These are phyloP conservation scores for Euphydryas editha DNA, from an alignment of 2,888 invertebrate species.

Conservation along the genomic window DNA sequence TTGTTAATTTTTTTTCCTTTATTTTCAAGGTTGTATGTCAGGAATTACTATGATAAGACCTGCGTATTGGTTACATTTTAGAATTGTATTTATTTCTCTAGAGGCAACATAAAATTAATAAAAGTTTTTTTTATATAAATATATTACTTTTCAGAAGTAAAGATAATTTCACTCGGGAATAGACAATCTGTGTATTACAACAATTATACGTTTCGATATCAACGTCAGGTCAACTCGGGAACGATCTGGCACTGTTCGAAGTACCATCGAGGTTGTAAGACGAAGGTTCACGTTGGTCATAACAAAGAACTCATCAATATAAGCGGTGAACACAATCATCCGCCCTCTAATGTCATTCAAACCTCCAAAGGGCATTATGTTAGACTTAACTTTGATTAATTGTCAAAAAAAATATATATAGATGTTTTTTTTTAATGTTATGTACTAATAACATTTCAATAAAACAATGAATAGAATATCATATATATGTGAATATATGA, in stretches of 20 bases:
- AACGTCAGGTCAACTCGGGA: conserved; percentile 31
- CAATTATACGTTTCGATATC: conserved; percentile 33
- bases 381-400: not conserved
- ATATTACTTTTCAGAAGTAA: conserved; percentile 30
- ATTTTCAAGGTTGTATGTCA: no score
- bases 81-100: no score
- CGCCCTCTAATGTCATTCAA: conserved; percentile 18
- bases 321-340: conserved; percentile 43
- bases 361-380: not conserved
- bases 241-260: conserved; percentile 49
- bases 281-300: conserved; percentile 37
- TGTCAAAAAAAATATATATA: not conserved
- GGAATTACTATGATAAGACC: no score
- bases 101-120: no score
- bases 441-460: no score
- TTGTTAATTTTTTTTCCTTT: no score
- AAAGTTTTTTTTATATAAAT: no score
- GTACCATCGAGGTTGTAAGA: conserved; percentile 51
- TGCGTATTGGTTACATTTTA: no score
- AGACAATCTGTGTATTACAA: conserved; percentile 12
- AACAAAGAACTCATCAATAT: conserved; percentile 28
- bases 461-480: no score
- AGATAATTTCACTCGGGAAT: conserved; percentile 32
- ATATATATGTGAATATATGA: not conserved
- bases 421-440: no score